Percentiles rank a stretch among this genome's conserved stretches.
Evolutionary conservation across 1,140 invertebrate species (phyloP).

Genomic region (Tachypleus tridentatus): DNA sequence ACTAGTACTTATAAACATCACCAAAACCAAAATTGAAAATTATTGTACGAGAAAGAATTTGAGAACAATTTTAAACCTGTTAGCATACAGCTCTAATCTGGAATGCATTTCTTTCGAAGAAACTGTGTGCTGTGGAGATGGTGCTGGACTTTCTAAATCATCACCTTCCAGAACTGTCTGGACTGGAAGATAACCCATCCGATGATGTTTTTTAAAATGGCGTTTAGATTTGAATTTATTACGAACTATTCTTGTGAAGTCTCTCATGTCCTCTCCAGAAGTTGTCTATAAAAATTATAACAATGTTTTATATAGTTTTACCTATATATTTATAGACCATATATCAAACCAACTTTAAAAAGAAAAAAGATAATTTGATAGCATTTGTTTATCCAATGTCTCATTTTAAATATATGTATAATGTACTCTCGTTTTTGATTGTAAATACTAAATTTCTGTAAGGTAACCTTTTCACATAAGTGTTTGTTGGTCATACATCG

Average conservation of each 20-base stretch:
- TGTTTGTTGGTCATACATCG: no score
- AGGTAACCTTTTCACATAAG: no score
- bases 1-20: no score
- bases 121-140: conserved; percentile 47
- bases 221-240: conserved; percentile 98
- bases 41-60: no score
- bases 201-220: conserved; percentile 91
- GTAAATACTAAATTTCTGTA: no score
- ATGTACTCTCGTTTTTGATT: no score
- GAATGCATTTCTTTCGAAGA: conserved; percentile 78
- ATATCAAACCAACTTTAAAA: background rate
- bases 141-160: conserved; percentile 72
- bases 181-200: conserved; percentile 92
- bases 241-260: conserved; percentile 91
- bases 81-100: conserved; percentile 81
- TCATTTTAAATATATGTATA: no score
- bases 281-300: conserved; percentile 56
- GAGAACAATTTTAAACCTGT: conserved; percentile 28
- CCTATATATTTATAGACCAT: background rate
- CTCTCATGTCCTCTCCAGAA: conserved; percentile 92
- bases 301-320: background rate
- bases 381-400: no score
- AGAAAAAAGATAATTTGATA: background rate
- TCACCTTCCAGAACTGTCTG: conserved; percentile 88
- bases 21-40: no score